Conservation (phyloP, 35 echinoderm and acorn worm genomes). For the Anneissia japonica region DNA sequence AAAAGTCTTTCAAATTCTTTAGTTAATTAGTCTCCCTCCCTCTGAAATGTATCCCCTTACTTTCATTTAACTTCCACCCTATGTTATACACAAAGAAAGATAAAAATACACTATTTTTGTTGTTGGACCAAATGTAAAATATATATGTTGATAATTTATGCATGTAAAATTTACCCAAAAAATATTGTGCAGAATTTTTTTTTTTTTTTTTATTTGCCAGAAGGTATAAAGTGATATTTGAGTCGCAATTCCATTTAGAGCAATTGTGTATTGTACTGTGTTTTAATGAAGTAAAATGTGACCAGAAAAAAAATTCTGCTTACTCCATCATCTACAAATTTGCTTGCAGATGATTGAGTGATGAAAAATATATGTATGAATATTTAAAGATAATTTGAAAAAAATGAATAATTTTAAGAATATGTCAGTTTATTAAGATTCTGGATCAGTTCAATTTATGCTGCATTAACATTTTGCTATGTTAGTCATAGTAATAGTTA, state of each 20-base stretch:
- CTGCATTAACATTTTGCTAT: background rate
- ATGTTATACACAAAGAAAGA: too few species aligned
- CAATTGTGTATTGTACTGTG: too few species aligned
- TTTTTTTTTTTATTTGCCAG: background rate
- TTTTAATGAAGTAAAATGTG: too few species aligned
- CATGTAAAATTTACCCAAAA: background rate
- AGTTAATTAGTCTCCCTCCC: too few species aligned
- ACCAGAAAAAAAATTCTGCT: background rate
- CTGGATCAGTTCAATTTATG: background rate
- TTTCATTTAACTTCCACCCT: too few species aligned
- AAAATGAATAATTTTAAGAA: background rate
- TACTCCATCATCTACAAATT: background rate
- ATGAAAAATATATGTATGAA: background rate
- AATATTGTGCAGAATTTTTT: background rate
- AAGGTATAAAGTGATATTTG: background rate
- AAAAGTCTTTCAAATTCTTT: background rate
- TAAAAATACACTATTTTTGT: background rate
- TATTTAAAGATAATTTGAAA: background rate
- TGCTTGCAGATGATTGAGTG: background rate
- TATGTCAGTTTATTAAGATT: background rate
- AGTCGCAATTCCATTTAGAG: too few species aligned
- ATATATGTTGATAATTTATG: background rate
- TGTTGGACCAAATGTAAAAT: constrained; percentile 1
- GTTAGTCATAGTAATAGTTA: background rate
- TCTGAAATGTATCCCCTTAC: too few species aligned